Evolutionary conservation across 2,113 vertebrate genomes (phyloP), one percentile per base, ranked within the genome.

Genomic region (Microtus ochrogaster): DNA sequence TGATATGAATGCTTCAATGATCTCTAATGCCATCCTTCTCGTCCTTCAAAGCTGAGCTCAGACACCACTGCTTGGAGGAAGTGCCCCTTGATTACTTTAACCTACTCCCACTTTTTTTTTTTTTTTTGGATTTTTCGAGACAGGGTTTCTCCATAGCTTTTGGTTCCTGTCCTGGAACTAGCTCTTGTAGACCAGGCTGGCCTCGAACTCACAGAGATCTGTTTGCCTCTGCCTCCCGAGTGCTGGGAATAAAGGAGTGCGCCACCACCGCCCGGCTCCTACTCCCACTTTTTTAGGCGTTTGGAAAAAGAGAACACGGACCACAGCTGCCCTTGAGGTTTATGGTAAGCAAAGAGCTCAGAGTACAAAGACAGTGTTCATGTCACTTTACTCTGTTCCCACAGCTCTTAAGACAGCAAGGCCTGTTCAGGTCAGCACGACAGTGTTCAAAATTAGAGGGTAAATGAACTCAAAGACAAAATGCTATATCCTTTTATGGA

Each of bases 391-490:
- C 49, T 41, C 83, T 79, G 28, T 94, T 65, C 72, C 66, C 65
- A 88, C 10, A 95, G 81, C n/a, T 96, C 41, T 94, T 94, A 94
- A 52, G 8, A 90, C 4, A 92, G 5, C 58, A 61, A 47, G 16
- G 17, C 28, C 70, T 85, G 70, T 44, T 92, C 63, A 39, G 21
- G 4, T 5, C 11, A 73, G 28, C 47, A 93, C 10, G 76, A 44
- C 39, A 65, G 17, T 87, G 21, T 73, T 55, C 77, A 16, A 44
- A 90, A 84, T 22, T 61, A 88, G 52, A 58, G 26, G 93, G 0
- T 86, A n/a, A 93, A 93, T 12, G 39, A 96, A 79, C 41, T 92
- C 82, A 89, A 94, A 47, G 86, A 33, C 83, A 81, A 96, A 73
- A 91, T 66, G 72, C 55, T 33, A 87, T 58, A 74, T 84, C 70